Evolutionary conservation across 2,113 vertebrate genomes (phyloP).

Genomic region (Albula goreensis): DNA sequence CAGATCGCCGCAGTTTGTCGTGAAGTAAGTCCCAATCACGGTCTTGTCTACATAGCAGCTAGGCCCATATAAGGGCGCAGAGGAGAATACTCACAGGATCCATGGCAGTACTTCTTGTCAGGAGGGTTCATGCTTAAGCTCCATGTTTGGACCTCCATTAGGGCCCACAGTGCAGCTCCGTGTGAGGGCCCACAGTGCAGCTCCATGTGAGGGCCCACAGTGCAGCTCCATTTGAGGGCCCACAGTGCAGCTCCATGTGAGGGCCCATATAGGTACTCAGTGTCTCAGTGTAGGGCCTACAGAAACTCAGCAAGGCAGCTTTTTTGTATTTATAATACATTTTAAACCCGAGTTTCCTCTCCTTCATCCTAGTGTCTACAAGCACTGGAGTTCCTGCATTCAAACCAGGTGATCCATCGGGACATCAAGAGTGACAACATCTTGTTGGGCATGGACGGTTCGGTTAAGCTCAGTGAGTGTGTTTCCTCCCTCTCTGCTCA

Average conservation of each 20-base stretch:
- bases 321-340: neutral
- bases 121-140: neutral
- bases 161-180: neutral
- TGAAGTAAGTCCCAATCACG: conserved; percentile 74
- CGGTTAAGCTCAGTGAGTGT: conserved; percentile 92
- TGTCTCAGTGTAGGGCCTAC: too few relatives aligned
- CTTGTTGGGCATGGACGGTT: conserved; percentile 94
- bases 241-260: too few relatives aligned
- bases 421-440: conserved; percentile 99
- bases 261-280: too few relatives aligned
- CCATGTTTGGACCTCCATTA: neutral
- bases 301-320: neutral
- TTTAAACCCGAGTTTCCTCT: neutral
- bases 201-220: neutral
- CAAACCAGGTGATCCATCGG: conserved; percentile 94
- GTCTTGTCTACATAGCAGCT: neutral
- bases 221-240: too few relatives aligned
- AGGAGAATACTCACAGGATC: too few relatives aligned
- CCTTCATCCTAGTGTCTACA: conserved; percentile 82
- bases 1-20: conserved; percentile 95
- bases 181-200: neutral
- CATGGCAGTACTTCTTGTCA: neutral
- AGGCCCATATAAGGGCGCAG: neutral
- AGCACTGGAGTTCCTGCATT: conserved; percentile 95
- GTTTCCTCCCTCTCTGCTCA: neutral